Evolutionary conservation across 2,888 invertebrate species (phyloP).

Genomic region (Lapara coniferarum): DNA sequence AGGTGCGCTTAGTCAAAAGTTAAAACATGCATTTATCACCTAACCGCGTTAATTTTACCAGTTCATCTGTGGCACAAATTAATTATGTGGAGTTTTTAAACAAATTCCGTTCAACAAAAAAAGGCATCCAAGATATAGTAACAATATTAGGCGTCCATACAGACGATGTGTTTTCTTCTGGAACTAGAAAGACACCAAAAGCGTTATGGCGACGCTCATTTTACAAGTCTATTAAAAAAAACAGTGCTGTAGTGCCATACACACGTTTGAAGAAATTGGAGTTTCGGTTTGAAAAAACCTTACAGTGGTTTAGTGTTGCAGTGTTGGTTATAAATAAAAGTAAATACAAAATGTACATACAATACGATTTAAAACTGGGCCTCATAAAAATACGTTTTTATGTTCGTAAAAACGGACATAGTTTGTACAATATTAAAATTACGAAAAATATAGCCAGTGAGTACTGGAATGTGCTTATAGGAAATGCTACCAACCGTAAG

Average conservation of each 20-base stretch:
- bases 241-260: constrained; percentile 49
- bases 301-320: constrained; percentile 53
- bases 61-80: constrained; percentile 66
- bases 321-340: constrained; percentile 48
- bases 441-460: neutral
- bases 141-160: constrained; percentile 69
- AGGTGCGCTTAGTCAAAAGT: constrained; percentile 34
- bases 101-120: constrained; percentile 60
- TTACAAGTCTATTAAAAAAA: constrained; percentile 33
- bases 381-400: constrained; percentile 41
- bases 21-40: constrained; percentile 68
- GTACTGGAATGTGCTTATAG: neutral
- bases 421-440: constrained; percentile 1
- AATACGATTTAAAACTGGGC: constrained; percentile 58
- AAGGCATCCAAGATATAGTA: constrained; percentile 69
- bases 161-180: constrained; percentile 54
- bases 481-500: neutral
- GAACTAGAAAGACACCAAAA: constrained; percentile 42
- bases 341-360: constrained; percentile 47
- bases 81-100: constrained; percentile 73
- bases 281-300: constrained; percentile 44
- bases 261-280: constrained; percentile 47
- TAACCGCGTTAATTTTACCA: constrained; percentile 71
- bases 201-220: constrained; percentile 41
- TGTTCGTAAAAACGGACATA: constrained; percentile 4